These are phyloP conservation scores for Timema cristinae DNA, from an alignment of 2,888 invertebrate species.

Conservation along the genomic window DNA sequence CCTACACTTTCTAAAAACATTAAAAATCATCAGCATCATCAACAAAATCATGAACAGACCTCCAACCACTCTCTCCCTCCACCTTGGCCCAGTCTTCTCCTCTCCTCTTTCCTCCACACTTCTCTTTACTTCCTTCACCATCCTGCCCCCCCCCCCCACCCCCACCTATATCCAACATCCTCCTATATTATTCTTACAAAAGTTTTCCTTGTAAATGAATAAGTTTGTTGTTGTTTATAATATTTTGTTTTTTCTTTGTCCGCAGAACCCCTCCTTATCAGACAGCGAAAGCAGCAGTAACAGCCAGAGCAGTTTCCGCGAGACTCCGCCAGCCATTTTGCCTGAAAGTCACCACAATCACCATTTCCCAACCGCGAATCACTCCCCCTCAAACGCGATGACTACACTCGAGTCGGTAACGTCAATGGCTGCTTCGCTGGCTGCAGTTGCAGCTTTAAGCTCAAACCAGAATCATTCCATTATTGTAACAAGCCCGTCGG, in stretches of 20 bases:
- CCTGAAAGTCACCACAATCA: slow-evolving; percentile 19
- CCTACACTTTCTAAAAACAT: too few species aligned
- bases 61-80: too few species aligned
- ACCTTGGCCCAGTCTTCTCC: too few species aligned
- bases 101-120: too few species aligned
- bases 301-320: slow-evolving; percentile 27
- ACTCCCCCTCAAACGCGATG: slow-evolving; percentile 27
- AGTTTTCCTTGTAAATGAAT: background rate
- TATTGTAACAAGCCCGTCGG: slow-evolving; percentile 9
- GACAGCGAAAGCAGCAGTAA: slow-evolving; percentile 28
- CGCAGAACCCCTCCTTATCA: slow-evolving; percentile 28
- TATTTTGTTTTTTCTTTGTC: background rate
- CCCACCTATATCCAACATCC: too few species aligned
- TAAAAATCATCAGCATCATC: too few species aligned
- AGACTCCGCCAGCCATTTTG: slow-evolving; percentile 27
- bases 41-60: too few species aligned
- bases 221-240: background rate
- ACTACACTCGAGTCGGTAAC: slow-evolving; percentile 34
- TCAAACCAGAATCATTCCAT: slow-evolving; percentile 15
- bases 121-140: too few species aligned
- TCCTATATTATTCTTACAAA: background rate
- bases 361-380: slow-evolving; percentile 18
- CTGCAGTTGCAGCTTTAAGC: slow-evolving; percentile 60
- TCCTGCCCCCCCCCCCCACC: too few species aligned
- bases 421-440: slow-evolving; percentile 63